phyloP scores from a whole-genome alignment of 1,140 invertebrate species.

The Drosophila ambigua region DNA sequence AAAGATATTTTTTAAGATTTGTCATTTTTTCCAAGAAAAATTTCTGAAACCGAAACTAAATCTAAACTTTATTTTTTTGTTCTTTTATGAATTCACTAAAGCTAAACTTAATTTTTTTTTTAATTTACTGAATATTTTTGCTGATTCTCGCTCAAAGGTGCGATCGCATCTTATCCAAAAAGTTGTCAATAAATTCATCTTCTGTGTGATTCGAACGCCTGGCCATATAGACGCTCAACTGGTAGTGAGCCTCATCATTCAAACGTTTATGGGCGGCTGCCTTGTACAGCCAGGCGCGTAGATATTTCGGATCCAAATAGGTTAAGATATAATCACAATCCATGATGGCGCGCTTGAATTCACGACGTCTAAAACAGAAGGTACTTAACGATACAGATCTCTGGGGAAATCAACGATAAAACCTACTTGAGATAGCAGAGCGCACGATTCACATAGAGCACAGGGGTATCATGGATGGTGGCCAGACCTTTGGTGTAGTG shows the following conservation, averaged over 20 bases:
- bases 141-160: not conserved
- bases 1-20: not conserved
- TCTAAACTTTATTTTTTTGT: not conserved
- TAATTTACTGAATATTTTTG: not conserved
- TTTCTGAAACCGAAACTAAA: not conserved
- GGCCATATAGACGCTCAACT: conserved; percentile 31
- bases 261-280: conserved; percentile 48
- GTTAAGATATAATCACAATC: conserved; percentile 50
- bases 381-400: not conserved
- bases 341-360: conserved; percentile 44
- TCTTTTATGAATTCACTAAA: not conserved
- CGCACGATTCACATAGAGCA: conserved; percentile 59
- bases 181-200: conserved; percentile 38
- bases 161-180: conserved; percentile 50
- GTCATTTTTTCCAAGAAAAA: not conserved
- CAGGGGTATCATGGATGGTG: conserved; percentile 48
- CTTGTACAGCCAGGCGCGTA: conserved; percentile 59
- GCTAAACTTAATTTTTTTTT: not conserved
- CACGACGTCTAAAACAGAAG: conserved; percentile 27
- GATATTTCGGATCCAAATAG: conserved; percentile 30
- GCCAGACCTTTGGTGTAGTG: conserved; percentile 45
- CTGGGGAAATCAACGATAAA: not conserved
- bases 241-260: conserved; percentile 44
- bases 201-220: conserved; percentile 22
- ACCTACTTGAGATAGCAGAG: conserved; percentile 53